Conservation (phyloP, 2,797 vertebrate genomes). For the Discoglossus pictus region DNA sequence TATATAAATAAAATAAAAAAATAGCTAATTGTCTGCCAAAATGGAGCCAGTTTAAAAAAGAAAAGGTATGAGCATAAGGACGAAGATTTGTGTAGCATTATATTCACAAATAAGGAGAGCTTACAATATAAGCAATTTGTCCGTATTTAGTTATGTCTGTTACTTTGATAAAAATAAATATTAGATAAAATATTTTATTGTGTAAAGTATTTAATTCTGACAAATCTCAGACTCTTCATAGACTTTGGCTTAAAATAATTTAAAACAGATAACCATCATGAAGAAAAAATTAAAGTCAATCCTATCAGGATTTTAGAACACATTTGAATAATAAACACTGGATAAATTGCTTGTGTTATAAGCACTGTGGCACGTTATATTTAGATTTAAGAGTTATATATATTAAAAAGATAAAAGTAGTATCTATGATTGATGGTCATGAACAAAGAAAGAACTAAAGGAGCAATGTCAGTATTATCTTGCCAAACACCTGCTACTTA, state of each 20-base stretch:
- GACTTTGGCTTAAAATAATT: background rate
- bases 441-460: conserved; percentile 60
- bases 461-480: conserved; percentile 56
- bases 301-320: conserved; percentile 4
- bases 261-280: conserved; percentile 9
- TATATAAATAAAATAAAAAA: too few relatives aligned
- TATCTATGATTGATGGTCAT: conserved; percentile 50
- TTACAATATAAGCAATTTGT: too few relatives aligned
- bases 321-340: background rate
- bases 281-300: background rate
- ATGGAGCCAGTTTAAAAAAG: too few relatives aligned
- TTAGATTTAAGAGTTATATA: conserved; percentile 52
- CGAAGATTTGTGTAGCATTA: too few relatives aligned
- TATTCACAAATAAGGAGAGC: too few relatives aligned
- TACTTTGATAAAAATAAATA: too few relatives aligned
- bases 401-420: conserved; percentile 52
- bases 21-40: too few relatives aligned
- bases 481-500: conserved; percentile 59
- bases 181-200: too few relatives aligned
- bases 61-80: too few relatives aligned
- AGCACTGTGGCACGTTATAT: conserved; percentile 20
- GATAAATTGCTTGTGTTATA: background rate
- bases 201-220: too few relatives aligned
- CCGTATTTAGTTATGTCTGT: too few relatives aligned
- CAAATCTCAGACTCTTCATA: too few relatives aligned